These are phyloP conservation scores for Entomobrya proxima DNA, from an alignment of 2,888 invertebrate genomes.

Conservation along the genomic window DNA sequence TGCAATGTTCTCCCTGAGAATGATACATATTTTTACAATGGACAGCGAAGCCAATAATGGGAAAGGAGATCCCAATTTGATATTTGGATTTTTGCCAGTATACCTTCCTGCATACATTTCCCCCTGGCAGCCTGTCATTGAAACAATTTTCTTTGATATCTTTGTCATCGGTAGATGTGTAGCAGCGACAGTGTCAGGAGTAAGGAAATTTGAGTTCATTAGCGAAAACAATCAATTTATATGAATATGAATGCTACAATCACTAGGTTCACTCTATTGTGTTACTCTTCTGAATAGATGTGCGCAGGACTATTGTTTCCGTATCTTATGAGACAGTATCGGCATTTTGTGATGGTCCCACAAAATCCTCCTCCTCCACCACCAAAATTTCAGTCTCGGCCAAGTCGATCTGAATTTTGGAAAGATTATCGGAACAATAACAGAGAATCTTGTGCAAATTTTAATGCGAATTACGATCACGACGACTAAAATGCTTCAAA, in stretches of 20 bases:
- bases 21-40: constrained; percentile 65
- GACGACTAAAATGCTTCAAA: neutral
- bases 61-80: constrained; percentile 55
- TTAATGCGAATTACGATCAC: neutral
- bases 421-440: neutral
- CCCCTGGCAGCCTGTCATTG: constrained; percentile 63
- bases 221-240: too few species aligned
- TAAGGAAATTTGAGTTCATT: neutral
- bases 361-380: constrained; percentile 41
- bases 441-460: neutral
- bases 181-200: constrained; percentile 50
- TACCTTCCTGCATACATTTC: constrained; percentile 41
- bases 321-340: constrained; percentile 16
- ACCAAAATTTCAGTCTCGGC: neutral
- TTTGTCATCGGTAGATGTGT: constrained; percentile 51
- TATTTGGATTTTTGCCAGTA: constrained; percentile 67
- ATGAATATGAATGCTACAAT: too few species aligned
- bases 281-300: too few species aligned
- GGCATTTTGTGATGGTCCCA: constrained; percentile 25
- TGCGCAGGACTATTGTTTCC: constrained; percentile 43
- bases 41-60: constrained; percentile 48
- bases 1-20: constrained; percentile 50
- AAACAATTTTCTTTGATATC: constrained; percentile 63
- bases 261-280: too few species aligned
- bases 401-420: neutral